Conservation (phyloP, 1,140 invertebrate species). For the Lanistes nyassanus region DNA sequence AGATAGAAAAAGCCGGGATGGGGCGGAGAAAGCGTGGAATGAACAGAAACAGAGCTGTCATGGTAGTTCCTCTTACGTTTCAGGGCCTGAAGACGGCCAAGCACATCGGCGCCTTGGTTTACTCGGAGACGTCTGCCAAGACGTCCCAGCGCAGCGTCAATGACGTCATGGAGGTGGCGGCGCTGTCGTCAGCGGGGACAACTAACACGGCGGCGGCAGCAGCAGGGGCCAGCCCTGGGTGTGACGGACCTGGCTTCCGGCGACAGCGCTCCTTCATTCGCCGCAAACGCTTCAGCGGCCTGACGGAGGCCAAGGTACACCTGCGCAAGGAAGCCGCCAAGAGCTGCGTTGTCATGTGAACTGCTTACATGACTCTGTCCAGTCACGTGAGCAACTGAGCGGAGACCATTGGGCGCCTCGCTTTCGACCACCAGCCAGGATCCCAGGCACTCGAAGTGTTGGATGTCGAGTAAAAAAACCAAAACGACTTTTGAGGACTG, state of each 20-base stretch:
- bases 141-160: constrained; percentile 72
- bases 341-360: constrained; percentile 60
- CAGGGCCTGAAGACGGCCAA: constrained; percentile 67
- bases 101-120: constrained; percentile 75
- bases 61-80: neutral
- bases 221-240: neutral
- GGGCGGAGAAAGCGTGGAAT: neutral
- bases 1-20: neutral
- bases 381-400: no score
- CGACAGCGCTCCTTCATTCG: constrained; percentile 59
- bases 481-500: no score
- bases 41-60: neutral
- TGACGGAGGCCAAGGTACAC: constrained; percentile 55
- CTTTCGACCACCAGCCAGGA: no score
- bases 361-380: neutral
- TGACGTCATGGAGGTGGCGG: constrained; percentile 76
- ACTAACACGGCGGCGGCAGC: constrained; percentile 17
- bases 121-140: constrained; percentile 75
- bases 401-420: neutral
- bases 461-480: no score
- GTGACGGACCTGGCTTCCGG: constrained; percentile 43
- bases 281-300: constrained; percentile 56
- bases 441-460: no score
- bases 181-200: constrained; percentile 70
- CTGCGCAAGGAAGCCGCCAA: constrained; percentile 59